Base-by-base conservation (phyloP, 35 echinoderm and acorn worm genomes). In the Ophioderma brevispina region DNA sequence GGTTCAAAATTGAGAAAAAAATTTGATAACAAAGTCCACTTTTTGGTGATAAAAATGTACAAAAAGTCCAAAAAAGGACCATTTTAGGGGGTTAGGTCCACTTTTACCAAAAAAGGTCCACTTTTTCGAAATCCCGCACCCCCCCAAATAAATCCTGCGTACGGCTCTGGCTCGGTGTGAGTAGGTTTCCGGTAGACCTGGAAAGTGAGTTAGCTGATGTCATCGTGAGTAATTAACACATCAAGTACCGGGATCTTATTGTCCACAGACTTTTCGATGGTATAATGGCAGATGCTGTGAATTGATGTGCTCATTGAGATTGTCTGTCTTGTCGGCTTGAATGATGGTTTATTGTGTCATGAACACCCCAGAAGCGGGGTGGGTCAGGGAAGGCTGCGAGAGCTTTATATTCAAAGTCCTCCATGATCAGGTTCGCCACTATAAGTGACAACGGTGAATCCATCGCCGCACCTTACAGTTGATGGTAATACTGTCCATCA, bases 291-390 rank as follows among this genome's bases (percentile, higher is more conserved):
- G 84, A 75, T 86, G 46, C 40, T 41, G 37, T 76, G 64, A 64
- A 55, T 92, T 87, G 76, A 92, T 87, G 34, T 92, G 85, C 0
- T 80, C 31, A 19, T 46, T 80, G 28, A 92, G 80, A 35, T 31
- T 40, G 38, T 92, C 78, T 23, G 88, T 36, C 18, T 78, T 31
- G 36, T 59, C 32, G n/a, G n/a, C n/a, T 64, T 81, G 37, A 23
- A 79, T 38, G 52, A 32, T 85, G 39, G 28, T 85, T 81, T 36
- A 91, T 76, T 4, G 84, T 92, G 76, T 87, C 91, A 76, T 92
- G 84, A 11, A 92, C 84, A 36, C 87, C 87, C 91, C 84, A 92
- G 15, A 88, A 42, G 25, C 33, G 35, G 25, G 91, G 84, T 18
- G 50, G 78, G 25, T 81, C 1, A 43, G 35, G 76, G 34, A 76